phyloP scores from a whole-genome alignment of 2,113 vertebrate genomes.

The Origma solitaria region DNA sequence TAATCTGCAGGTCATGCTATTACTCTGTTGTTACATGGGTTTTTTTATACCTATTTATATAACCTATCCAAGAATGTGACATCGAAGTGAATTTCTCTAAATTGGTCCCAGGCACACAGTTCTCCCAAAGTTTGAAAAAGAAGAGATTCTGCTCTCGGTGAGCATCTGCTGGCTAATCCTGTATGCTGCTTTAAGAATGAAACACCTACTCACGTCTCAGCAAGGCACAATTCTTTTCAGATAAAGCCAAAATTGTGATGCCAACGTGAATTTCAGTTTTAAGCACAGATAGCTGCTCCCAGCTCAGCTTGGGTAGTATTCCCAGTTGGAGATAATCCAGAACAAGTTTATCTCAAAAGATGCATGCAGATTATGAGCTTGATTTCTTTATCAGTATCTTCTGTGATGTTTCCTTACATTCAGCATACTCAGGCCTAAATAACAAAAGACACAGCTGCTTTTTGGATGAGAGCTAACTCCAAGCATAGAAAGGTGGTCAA shows the following conservation, averaged over 20 bases:
- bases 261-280: background rate
- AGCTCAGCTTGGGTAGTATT: background rate
- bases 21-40: slow-evolving; percentile 45
- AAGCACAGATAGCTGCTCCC: background rate
- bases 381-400: background rate
- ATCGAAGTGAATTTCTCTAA: slow-evolving; percentile 46
- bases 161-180: background rate
- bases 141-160: background rate
- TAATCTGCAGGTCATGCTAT: slow-evolving; percentile 58
- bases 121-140: background rate
- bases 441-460: background rate
- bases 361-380: background rate
- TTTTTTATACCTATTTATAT: slow-evolving; percentile 36
- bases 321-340: background rate
- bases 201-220: background rate
- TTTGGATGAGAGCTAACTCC: background rate
- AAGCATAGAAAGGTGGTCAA: background rate
- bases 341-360: background rate
- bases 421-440: background rate
- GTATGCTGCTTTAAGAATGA: background rate
- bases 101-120: slow-evolving; percentile 5
- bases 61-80: slow-evolving; percentile 53
- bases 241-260: background rate
- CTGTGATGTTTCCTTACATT: background rate
- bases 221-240: background rate